phyloP scores from a whole-genome alignment of 2,888 invertebrate species.

The Gerris lacustris region DNA sequence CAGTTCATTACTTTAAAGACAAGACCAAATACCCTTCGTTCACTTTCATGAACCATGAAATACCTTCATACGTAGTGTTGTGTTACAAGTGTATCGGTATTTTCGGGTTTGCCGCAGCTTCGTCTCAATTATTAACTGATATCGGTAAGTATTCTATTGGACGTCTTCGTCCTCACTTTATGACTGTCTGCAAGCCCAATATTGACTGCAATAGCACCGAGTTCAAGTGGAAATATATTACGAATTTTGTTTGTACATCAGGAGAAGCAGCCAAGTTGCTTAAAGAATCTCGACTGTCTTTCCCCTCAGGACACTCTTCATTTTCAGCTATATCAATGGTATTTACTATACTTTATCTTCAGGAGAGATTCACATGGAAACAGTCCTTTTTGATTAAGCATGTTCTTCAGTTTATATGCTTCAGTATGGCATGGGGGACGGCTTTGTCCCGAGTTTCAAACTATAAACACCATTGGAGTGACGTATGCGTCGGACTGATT shows the following conservation, averaged over 20 bases:
- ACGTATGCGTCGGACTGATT: slow-evolving; percentile 71
- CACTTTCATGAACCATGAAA: slow-evolving; percentile 42
- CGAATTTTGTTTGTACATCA: slow-evolving; percentile 54
- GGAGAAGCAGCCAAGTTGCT: slow-evolving; percentile 52
- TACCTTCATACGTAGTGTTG: slow-evolving; percentile 62
- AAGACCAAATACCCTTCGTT: background rate
- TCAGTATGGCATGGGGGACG: slow-evolving; percentile 72
- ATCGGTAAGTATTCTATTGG: slow-evolving; percentile 89
- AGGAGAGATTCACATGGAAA: slow-evolving; percentile 68
- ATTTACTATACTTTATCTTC: slow-evolving; percentile 74
- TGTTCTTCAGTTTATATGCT: slow-evolving; percentile 66
- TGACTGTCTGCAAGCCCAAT: slow-evolving; percentile 71
- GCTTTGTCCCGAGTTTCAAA: slow-evolving; percentile 85
- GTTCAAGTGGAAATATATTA: slow-evolving; percentile 55
- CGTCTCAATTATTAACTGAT: slow-evolving; percentile 78
- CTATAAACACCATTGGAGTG: slow-evolving; percentile 97
- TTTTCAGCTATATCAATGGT: slow-evolving; percentile 78
- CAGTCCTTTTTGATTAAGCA: slow-evolving; percentile 70
- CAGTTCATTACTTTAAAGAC: background rate
- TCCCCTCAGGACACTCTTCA: slow-evolving; percentile 84
- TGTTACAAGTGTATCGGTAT: slow-evolving; percentile 63
- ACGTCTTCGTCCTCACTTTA: slow-evolving; percentile 86
- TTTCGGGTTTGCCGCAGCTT: slow-evolving; percentile 76
- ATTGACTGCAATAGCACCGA: slow-evolving; percentile 45
- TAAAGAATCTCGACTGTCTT: slow-evolving; percentile 71